Percentiles rank a stretch among this genome's conserved stretches.
These are phyloP conservation scores for Lophura nycthemera DNA, from an alignment of 2,113 vertebrate species.

Conservation along the genomic window DNA sequence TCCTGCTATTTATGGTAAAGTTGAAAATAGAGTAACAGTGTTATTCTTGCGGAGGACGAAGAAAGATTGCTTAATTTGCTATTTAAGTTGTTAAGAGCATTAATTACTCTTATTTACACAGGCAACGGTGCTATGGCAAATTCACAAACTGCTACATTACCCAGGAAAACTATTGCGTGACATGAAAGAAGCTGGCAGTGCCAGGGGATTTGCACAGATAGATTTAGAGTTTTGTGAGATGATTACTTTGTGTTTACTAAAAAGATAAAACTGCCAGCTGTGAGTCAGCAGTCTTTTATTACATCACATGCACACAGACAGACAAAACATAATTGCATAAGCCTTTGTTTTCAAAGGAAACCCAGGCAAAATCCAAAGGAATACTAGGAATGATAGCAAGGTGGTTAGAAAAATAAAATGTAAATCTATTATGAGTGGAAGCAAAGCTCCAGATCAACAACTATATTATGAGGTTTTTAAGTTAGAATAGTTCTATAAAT, in stretches of 20 bases:
- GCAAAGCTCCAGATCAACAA: background rate
- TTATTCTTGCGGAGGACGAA: background rate
- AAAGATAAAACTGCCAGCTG: background rate
- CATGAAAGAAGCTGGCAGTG: fast-evolving
- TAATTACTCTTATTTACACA: background rate
- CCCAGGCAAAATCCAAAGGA: background rate
- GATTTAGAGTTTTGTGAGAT: background rate
- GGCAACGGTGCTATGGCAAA: background rate
- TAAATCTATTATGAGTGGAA: background rate
- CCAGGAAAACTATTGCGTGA: background rate
- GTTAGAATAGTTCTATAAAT: background rate
- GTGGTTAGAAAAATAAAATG: background rate
- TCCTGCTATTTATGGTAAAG: background rate
- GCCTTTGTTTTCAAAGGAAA: background rate
- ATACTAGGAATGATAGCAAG: background rate
- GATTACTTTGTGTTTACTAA: background rate
- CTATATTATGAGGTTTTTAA: background rate
- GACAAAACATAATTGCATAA: background rate
- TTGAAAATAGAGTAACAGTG: background rate
- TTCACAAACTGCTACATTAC: background rate
- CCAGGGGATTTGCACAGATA: background rate
- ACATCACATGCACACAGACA: background rate
- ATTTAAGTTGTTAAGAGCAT: background rate
- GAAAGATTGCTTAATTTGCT: background rate
- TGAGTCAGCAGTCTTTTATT: background rate